Evolutionary conservation across 2,888 invertebrate genomes (phyloP), one percentile per base, ranked within the genome.

Genomic region (Parnassius smintheus): DNA sequence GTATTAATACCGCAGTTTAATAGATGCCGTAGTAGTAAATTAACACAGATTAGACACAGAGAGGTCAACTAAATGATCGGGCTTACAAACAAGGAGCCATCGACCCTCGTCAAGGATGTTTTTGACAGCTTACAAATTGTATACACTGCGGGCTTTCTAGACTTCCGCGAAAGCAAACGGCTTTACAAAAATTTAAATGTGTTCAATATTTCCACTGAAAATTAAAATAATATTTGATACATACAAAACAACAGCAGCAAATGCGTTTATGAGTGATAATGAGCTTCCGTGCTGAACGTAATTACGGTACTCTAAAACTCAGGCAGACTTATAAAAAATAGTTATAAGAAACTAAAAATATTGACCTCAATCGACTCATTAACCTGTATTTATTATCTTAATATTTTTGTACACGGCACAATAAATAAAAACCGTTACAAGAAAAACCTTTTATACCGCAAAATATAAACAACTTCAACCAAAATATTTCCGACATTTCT

Each of bases 101-200:
- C 64, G 67, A 86, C 88, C 88, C 88, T 87, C 81, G 86, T 88
- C 88, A 87, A 56, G 66, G 58, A 75, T 87, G 88, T 61, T 72
- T 69, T 69, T 83, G 86, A 85, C 87, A 83, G 83, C 70, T 69
- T 66, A 60, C 64, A 64, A 64, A 64, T 64, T 64, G 64, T 64
- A 59, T 64, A 63, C 59, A 70, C 69, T 69, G 70, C 72, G 65
- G 44, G 56, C 64, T 60, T 41, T 42, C 64, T 51, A 59, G 59
- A 64, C 56, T 52, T 53, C 51, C 53, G 46, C 46, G 22, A 56
- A 52, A 22, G 11, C 55, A 41, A 56, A 35, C 64, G 69, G 71
- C 70, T 70, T 72, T 68, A 68, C 13, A 49, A 64, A 68, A 67
- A 70, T 65, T 66, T 67, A 67, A 67, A 68, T 65, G 66, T 70